phyloP scores from a whole-genome alignment of 2,888 invertebrate species.

The Amphipoea lucens region DNA sequence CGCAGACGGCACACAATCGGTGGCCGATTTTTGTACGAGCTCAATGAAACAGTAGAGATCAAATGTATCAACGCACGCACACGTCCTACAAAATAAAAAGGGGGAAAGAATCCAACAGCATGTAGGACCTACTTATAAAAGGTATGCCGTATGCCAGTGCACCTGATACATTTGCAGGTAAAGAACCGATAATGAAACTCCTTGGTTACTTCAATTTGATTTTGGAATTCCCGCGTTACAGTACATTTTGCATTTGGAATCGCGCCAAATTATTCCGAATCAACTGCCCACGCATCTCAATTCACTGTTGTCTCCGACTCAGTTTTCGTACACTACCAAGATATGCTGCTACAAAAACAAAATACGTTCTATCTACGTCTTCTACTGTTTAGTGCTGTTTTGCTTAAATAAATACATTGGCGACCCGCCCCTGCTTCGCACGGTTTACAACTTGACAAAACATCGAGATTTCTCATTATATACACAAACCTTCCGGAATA shows the following conservation, averaged over 20 bases:
- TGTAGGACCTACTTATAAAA: too few relatives aligned
- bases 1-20: too few relatives aligned
- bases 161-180: not conserved
- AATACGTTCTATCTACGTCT: not conserved
- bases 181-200: not conserved
- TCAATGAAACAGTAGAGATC: too few relatives aligned
- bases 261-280: conserved; percentile 51
- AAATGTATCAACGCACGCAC: too few relatives aligned
- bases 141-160: not conserved
- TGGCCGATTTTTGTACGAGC: too few relatives aligned
- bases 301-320: conserved; percentile 23
- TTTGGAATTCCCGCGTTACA: conserved; percentile 27
- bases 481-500: not conserved
- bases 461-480: not conserved
- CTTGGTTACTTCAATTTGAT: not conserved
- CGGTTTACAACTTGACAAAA: not conserved
- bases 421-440: not conserved
- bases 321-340: not conserved
- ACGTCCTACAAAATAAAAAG: not conserved
- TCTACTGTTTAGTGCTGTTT: not conserved
- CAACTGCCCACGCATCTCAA: conserved; percentile 42
- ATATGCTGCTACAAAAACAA: conserved; percentile 7
- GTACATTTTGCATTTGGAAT: conserved; percentile 29
- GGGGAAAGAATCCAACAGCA: not conserved
- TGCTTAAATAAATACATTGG: not conserved